These are phyloP conservation scores for Gasterosteus nipponicus DNA, from an alignment of 2,113 vertebrate genomes.

Conservation along the genomic window DNA sequence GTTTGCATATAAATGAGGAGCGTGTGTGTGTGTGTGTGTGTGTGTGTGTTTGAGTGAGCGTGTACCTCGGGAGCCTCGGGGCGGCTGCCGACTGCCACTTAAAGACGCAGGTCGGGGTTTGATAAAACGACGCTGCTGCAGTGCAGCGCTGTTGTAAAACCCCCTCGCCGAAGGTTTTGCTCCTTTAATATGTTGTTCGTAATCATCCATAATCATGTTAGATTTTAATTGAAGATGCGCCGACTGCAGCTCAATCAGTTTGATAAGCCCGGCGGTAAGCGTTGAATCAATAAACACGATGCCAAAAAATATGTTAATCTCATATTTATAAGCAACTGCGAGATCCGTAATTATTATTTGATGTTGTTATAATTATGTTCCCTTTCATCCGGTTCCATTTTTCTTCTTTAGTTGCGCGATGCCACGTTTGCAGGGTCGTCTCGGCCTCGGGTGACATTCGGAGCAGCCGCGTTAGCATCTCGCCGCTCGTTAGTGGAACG, in stretches of 20 bases:
- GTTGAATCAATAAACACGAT: constrained; percentile 37
- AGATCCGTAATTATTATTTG: constrained; percentile 36
- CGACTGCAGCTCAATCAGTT: constrained; percentile 21
- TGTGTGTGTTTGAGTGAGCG: constrained; percentile 50
- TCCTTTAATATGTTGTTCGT: constrained; percentile 45
- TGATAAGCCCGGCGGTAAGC: constrained; percentile 12
- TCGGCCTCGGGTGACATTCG: constrained; percentile 10
- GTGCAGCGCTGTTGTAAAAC: constrained; percentile 20
- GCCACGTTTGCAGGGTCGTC: background rate
- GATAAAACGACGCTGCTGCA: constrained; percentile 17
- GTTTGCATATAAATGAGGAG: constrained; percentile 74
- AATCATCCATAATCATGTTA: constrained; percentile 29
- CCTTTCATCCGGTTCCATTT: constrained; percentile 33
- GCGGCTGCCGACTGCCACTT: constrained; percentile 40
- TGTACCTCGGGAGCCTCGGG: constrained; percentile 40
- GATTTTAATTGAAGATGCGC: constrained; percentile 39
- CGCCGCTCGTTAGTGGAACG: constrained; percentile 18
- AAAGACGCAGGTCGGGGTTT: constrained; percentile 39
- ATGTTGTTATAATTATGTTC: constrained; percentile 39
- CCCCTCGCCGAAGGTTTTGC: constrained; percentile 11
- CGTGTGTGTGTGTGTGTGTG: too few species aligned
- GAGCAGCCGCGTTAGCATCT: constrained; percentile 9
- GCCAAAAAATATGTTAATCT: constrained; percentile 26
- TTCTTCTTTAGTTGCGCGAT: background rate
- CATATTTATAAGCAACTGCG: constrained; percentile 24